Evolutionary conservation across 2,888 invertebrate genomes (phyloP).

Genomic region (Drosophila testacea): DNA sequence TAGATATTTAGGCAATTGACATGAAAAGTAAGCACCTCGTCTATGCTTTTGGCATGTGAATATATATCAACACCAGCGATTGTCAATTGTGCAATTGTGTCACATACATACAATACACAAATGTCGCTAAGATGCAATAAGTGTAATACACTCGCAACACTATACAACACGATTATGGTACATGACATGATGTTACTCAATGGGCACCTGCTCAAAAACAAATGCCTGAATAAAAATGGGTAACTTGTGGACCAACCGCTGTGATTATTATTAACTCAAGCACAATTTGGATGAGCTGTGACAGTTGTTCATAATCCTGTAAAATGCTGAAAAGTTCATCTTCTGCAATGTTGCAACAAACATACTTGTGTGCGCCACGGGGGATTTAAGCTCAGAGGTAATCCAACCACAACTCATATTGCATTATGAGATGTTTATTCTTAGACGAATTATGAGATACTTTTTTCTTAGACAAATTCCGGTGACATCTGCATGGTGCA

Average conservation of each 20-base stretch:
- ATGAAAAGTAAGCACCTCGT: neutral
- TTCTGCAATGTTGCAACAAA: conserved; percentile 18
- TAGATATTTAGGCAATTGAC: neutral
- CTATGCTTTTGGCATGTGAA: neutral
- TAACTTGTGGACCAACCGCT: neutral
- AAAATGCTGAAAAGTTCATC: neutral
- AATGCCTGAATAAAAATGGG: no score
- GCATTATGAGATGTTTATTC: conserved; percentile 2
- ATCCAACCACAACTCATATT: neutral
- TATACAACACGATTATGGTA: conserved; percentile 9
- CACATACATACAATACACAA: neutral
- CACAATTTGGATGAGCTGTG: conserved; percentile 6
- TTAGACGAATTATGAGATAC: conserved; percentile 46
- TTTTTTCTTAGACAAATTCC: neutral
- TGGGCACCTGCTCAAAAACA: conserved; percentile 4
- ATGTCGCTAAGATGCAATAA: neutral
- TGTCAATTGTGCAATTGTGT: conserved; percentile 12
- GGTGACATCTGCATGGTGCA: conserved; percentile 30
- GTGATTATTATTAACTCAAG: conserved; percentile 14
- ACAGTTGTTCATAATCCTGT: conserved; percentile 15
- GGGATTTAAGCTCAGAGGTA: neutral
- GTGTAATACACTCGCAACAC: conserved; percentile 5
- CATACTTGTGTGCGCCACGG: conserved; percentile 17
- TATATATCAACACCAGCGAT: neutral
- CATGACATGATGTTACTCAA: conserved; percentile 7